Evolutionary conservation across 1,140 invertebrate species (phyloP).

Genomic region (Agraylea sexmaculata): DNA sequence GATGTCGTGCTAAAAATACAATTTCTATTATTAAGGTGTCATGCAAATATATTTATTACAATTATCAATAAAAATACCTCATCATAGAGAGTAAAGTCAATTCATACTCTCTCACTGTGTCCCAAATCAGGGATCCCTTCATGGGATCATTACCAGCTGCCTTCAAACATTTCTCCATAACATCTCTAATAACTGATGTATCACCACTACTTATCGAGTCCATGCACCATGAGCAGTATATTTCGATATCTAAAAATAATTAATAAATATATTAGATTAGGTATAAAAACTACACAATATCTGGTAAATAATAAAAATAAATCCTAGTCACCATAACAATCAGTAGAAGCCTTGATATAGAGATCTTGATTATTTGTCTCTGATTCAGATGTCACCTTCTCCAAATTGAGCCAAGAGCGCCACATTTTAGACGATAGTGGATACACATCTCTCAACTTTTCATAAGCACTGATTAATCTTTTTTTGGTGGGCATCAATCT

Average conservation of each 20-base stretch:
- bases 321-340: constrained; percentile 17
- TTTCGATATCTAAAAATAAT: not conserved
- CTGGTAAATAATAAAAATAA: not conserved
- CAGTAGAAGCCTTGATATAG: constrained; percentile 15
- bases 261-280: not conserved
- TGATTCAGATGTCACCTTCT: constrained; percentile 10
- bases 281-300: not conserved
- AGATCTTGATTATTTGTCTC: constrained; percentile 14
- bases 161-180: constrained; percentile 11
- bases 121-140: constrained; percentile 19
- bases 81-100: constrained; percentile 15
- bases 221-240: not conserved
- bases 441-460: constrained; percentile 14
- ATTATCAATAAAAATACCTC: constrained; percentile 7
- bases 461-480: constrained; percentile 10
- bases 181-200: constrained; percentile 15
- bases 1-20: constrained; percentile 12
- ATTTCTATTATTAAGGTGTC: not conserved
- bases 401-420: constrained; percentile 15
- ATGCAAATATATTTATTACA: constrained; percentile 1
- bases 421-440: constrained; percentile 16
- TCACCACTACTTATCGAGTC: constrained; percentile 16
- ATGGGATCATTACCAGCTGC: constrained; percentile 18
- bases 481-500: not conserved
- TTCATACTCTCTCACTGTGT: constrained; percentile 18